phyloP scores from a whole-genome alignment of 1,140 invertebrate species.

The Palaemon carinicauda region DNA sequence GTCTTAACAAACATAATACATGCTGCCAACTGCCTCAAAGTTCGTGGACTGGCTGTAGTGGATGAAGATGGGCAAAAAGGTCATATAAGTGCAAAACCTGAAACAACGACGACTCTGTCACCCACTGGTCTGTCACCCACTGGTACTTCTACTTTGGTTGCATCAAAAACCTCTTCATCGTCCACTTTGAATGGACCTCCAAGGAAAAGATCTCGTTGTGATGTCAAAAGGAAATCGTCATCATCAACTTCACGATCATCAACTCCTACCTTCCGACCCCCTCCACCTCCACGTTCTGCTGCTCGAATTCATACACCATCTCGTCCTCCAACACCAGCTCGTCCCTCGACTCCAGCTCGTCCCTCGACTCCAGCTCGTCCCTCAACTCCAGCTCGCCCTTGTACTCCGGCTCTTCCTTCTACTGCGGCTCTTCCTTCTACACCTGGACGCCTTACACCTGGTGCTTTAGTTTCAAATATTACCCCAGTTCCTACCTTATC shows the following conservation, averaged over 20 bases:
- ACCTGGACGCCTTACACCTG: too few relatives aligned
- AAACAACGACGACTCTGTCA: neutral
- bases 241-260: too few relatives aligned
- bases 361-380: neutral
- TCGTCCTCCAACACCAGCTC: neutral
- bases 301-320: neutral
- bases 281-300: neutral
- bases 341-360: neutral
- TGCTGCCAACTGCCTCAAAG: conserved; percentile 51
- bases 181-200: too few relatives aligned
- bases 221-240: too few relatives aligned
- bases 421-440: neutral
- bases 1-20: conserved; percentile 39
- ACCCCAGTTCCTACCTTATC: too few relatives aligned
- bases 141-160: too few relatives aligned
- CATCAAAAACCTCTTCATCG: too few relatives aligned
- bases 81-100: neutral
- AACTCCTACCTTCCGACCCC: too few relatives aligned
- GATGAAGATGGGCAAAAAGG: conserved; percentile 36
- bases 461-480: too few relatives aligned
- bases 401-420: neutral
- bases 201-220: too few relatives aligned
- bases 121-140: too few relatives aligned
- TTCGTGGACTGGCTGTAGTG: conserved; percentile 45
- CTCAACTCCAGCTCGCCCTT: neutral